Evolutionary conservation across 2,113 vertebrate genomes (phyloP).

Genomic region (Dicaeum eximium): DNA sequence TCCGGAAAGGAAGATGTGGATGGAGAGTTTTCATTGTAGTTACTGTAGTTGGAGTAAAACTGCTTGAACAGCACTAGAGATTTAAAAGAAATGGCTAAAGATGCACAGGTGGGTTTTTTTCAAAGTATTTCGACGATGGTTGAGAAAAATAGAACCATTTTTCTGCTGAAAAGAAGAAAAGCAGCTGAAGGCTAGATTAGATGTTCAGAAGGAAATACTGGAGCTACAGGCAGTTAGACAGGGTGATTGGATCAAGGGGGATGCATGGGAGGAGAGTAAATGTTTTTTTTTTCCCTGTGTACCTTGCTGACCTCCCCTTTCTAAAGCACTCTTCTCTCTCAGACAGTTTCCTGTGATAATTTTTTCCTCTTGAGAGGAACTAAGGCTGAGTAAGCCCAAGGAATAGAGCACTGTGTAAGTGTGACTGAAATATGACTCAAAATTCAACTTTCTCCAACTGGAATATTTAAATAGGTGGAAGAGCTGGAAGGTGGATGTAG

Average conservation of each 20-base stretch:
- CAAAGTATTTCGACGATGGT: background rate
- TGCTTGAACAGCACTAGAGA: background rate
- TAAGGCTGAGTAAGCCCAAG: background rate
- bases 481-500: background rate
- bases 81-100: background rate
- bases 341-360: background rate
- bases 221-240: accelerated
- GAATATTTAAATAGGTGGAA: background rate
- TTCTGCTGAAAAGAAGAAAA: background rate
- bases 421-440: background rate
- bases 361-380: background rate
- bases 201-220: background rate
- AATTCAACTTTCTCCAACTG: background rate
- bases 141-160: background rate
- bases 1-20: background rate
- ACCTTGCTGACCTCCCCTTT: background rate
- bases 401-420: background rate
- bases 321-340: background rate
- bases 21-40: background rate
- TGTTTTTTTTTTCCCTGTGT: background rate
- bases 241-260: background rate
- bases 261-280: background rate
- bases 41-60: background rate
- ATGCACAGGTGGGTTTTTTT: background rate
- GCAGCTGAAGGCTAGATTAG: background rate